phyloP scores from a whole-genome alignment of 2,797 vertebrate genomes.

The Tiaroga cobitis region DNA sequence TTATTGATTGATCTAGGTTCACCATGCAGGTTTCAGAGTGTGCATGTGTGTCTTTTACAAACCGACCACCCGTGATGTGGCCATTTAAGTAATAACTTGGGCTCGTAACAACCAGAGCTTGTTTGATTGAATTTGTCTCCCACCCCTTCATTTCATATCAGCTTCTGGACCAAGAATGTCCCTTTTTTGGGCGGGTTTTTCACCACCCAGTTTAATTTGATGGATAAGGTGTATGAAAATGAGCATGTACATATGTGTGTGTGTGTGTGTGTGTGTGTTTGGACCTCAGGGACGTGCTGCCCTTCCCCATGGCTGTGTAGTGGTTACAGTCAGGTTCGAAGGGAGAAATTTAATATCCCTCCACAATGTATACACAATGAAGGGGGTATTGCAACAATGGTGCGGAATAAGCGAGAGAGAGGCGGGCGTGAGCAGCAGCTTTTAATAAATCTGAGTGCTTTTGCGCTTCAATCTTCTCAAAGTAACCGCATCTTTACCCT shows the following conservation, averaged over 20 bases:
- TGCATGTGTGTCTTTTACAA: slow-evolving; percentile 4
- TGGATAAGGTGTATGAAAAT: slow-evolving; percentile 79
- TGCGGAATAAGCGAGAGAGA: slow-evolving; percentile 57
- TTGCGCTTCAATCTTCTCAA: slow-evolving; percentile 77
- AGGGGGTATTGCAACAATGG: slow-evolving; percentile 78
- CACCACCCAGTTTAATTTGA: slow-evolving; percentile 79
- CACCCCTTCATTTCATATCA: slow-evolving; percentile 38
- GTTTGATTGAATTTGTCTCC: slow-evolving; percentile 73
- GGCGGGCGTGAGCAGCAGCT: slow-evolving; percentile 61
- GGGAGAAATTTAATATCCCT: slow-evolving; percentile 74
- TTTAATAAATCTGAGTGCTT: slow-evolving; percentile 84
- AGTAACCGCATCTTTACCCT: slow-evolving; percentile 57
- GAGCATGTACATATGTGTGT: slow-evolving; percentile 58
- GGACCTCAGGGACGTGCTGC: slow-evolving; percentile 73
- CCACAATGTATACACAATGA: slow-evolving; percentile 69
- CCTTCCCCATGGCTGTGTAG: slow-evolving; percentile 67
- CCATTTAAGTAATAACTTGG: slow-evolving; percentile 77
- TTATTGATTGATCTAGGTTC: not conserved
- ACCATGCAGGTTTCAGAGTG: slow-evolving; percentile 8
- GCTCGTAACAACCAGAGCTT: slow-evolving; percentile 70
- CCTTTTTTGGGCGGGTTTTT: slow-evolving; percentile 66
- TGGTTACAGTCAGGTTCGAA: slow-evolving; percentile 66
- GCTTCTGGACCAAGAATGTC: slow-evolving; percentile 50
- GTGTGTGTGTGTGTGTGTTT: slow-evolving; percentile 55
- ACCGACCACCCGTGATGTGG: not conserved